phyloP scores from a whole-genome alignment of 2,888 invertebrate genomes.

The Lysandra bellargus region DNA sequence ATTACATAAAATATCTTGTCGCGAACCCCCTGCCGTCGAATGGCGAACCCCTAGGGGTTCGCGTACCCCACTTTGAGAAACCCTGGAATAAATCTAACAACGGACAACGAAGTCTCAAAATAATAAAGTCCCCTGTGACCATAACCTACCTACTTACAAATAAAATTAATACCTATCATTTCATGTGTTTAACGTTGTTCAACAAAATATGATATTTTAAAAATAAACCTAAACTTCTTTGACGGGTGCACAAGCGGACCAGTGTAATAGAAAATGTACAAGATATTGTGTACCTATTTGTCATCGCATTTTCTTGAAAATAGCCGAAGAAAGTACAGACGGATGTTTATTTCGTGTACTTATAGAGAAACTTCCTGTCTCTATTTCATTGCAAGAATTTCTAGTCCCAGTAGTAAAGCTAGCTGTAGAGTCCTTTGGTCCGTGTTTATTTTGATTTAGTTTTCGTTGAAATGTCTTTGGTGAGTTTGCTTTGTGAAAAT shows the following conservation, averaged over 20 bases:
- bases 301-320: background rate
- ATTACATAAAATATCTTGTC: too few species aligned
- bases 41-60: too few species aligned
- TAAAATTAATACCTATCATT: background rate
- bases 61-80: too few species aligned
- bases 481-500: background rate
- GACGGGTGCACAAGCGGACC: background rate
- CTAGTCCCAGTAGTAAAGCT: background rate
- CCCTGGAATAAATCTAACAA: too few species aligned
- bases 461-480: background rate
- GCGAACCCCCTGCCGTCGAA: too few species aligned
- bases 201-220: background rate
- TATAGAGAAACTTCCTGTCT: background rate
- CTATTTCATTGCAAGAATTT: background rate
- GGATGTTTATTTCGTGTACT: background rate
- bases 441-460: background rate
- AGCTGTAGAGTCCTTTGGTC: background rate
- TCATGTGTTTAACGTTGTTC: background rate
- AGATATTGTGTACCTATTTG: background rate
- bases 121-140: too few species aligned
- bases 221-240: background rate
- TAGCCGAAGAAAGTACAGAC: background rate
- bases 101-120: too few species aligned
- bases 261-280: background rate
- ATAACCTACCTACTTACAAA: too few species aligned